Evolutionary conservation across 2,888 invertebrate species (phyloP).

Genomic region (Ennomos fuscantarius): DNA sequence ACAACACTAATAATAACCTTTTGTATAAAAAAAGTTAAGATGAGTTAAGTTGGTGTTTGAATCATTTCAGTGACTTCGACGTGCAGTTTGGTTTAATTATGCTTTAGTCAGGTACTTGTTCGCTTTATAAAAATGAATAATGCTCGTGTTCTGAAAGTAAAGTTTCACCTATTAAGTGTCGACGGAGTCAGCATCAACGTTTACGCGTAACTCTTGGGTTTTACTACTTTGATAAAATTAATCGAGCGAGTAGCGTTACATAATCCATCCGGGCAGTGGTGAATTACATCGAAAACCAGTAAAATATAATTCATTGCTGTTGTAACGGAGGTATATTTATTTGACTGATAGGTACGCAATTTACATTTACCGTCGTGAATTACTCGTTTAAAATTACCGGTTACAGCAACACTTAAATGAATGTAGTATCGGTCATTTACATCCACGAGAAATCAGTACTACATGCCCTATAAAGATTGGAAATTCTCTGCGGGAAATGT

Average conservation of each 20-base stretch:
- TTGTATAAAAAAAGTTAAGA: no score
- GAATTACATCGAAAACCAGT: constrained; percentile 29
- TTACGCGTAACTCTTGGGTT: constrained; percentile 27
- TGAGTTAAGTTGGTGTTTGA: no score
- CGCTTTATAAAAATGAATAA: no score
- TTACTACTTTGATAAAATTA: constrained; percentile 36
- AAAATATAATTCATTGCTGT: constrained; percentile 17
- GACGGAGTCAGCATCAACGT: constrained; percentile 28
- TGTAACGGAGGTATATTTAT: constrained; percentile 14
- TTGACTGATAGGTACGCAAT: constrained; percentile 30
- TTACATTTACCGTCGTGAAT: constrained; percentile 18
- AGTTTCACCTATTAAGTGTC: constrained; percentile 14
- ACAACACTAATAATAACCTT: no score
- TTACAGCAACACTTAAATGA: constrained; percentile 5
- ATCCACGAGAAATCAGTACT: constrained; percentile 50
- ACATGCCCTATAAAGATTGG: constrained; percentile 51
- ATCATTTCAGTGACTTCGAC: no score
- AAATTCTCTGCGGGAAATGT: constrained; percentile 55
- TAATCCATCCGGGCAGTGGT: constrained; percentile 31
- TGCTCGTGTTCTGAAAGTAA: not conserved
- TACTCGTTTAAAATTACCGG: constrained; percentile 15
- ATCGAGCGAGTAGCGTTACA: constrained; percentile 28
- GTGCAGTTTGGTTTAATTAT: no score
- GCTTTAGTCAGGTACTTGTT: no score
- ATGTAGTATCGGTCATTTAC: constrained; percentile 29